These are phyloP conservation scores for Sapajus apella DNA, from an alignment of 2,113 vertebrate genomes.

Conservation along the genomic window DNA sequence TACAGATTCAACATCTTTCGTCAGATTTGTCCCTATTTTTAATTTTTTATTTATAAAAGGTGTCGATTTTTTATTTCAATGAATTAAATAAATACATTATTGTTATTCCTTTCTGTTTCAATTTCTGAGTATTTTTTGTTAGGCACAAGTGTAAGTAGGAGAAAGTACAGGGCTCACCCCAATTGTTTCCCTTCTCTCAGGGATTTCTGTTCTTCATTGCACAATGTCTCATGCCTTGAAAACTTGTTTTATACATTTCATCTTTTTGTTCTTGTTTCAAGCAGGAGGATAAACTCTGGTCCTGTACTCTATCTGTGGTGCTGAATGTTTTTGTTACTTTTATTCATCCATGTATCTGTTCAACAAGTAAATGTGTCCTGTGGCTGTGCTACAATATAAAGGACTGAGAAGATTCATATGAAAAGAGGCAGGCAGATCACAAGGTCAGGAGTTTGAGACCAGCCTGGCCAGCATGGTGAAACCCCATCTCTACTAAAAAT, in stretches of 20 bases:
- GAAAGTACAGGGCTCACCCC: neutral
- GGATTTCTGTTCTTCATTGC: neutral
- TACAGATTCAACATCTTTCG: neutral
- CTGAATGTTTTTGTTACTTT: neutral
- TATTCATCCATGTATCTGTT: neutral
- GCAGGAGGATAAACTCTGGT: neutral
- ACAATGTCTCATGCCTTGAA: neutral
- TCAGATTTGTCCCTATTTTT: neutral
- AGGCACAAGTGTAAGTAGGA: neutral
- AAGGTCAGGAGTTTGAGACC: too few relatives aligned
- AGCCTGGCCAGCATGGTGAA: too few relatives aligned
- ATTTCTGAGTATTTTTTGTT: slow-evolving; percentile 24
- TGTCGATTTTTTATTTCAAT: neutral
- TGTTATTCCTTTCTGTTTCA: neutral
- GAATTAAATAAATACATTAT: slow-evolving; percentile 10
- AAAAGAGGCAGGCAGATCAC: neutral
- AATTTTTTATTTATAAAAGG: neutral
- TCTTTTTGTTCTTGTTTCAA: neutral
- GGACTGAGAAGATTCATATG: neutral
- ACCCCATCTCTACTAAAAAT: too few relatives aligned
- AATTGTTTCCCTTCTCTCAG: neutral
- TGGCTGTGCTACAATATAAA: neutral
- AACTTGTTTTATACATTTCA: neutral
- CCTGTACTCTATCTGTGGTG: neutral
- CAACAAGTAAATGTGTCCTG: neutral